Evolutionary conservation across 1,140 invertebrate species (phyloP).

Genomic region (Temnothorax longispinosus): DNA sequence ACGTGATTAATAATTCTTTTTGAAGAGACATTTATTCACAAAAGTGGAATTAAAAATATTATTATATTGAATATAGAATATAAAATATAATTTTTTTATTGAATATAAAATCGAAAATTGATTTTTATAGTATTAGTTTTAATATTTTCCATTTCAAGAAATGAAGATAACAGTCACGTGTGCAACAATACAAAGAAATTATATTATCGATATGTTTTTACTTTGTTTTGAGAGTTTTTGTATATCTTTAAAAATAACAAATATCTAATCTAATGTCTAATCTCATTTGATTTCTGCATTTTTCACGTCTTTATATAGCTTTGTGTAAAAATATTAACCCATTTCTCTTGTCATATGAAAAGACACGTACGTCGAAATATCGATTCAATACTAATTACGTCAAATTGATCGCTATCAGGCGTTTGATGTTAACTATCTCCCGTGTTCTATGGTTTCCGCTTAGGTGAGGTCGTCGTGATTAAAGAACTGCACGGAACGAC

Average conservation of each 20-base stretch:
- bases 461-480: background rate
- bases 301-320: background rate
- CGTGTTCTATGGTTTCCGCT: background rate
- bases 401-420: background rate
- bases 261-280: slow-evolving; percentile 26
- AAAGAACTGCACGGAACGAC: background rate
- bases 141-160: background rate
- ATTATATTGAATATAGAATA: background rate
- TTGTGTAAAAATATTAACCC: background rate
- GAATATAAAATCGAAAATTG: background rate
- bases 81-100: background rate
- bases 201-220: background rate
- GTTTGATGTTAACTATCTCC: background rate
- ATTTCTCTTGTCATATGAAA: background rate
- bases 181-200: background rate
- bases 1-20: background rate
- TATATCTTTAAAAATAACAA: background rate
- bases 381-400: background rate
- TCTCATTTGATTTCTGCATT: background rate
- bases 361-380: slow-evolving; percentile 8
- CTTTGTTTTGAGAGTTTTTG: background rate
- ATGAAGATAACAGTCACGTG: background rate
- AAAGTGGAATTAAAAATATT: background rate
- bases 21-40: no score
- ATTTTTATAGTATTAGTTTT: background rate